phyloP scores from a whole-genome alignment of 1,140 invertebrate genomes.

The Formica selysi region DNA sequence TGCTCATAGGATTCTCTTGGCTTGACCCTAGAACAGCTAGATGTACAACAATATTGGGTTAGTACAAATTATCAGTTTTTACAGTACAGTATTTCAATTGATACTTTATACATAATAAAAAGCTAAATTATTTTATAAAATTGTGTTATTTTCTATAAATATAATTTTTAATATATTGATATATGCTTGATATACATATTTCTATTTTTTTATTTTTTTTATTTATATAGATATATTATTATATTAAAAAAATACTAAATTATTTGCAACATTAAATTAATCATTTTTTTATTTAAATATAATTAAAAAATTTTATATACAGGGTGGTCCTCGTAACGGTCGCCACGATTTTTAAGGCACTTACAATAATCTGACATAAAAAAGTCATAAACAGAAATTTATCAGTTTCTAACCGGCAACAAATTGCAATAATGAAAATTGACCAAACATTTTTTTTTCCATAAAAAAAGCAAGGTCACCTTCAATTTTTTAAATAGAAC shows the following conservation, averaged over 20 bases:
- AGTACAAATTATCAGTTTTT: conserved; percentile 77
- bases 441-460: too few relatives aligned
- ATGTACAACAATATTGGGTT: conserved; percentile 84
- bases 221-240: background rate
- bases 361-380: too few relatives aligned
- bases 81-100: conserved; percentile 53
- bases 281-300: background rate
- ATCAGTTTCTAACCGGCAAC: too few relatives aligned
- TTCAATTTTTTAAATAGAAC: too few relatives aligned
- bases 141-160: background rate
- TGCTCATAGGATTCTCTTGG: conserved; percentile 84
- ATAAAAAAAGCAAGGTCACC: too few relatives aligned
- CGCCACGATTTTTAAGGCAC: too few relatives aligned
- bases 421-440: too few relatives aligned
- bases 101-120: conserved; percentile 14
- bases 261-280: background rate
- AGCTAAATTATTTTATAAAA: conserved; percentile 1
- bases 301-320: background rate
- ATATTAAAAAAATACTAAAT: background rate
- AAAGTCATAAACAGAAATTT: too few relatives aligned
- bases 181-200: background rate
- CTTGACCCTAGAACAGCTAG: conserved; percentile 85
- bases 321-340: too few relatives aligned
- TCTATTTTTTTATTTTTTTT: background rate
- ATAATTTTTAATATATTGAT: background rate